phyloP scores from a whole-genome alignment of 2,113 vertebrate genomes.

The Nibea albiflora region DNA sequence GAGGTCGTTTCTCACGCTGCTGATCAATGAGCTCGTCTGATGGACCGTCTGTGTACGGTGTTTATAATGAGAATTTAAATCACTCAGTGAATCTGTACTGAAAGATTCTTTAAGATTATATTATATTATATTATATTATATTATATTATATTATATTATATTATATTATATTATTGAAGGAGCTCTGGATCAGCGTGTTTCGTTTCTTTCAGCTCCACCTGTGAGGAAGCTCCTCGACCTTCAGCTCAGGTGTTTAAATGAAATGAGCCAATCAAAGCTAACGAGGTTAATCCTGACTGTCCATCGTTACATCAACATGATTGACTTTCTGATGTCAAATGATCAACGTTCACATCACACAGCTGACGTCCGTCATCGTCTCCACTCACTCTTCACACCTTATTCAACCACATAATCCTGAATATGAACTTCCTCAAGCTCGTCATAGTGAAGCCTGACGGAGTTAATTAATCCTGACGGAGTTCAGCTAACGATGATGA shows the following conservation, averaged over 20 bases:
- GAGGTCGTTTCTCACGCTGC: slow-evolving; percentile 16
- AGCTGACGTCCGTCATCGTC: not conserved
- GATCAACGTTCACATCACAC: no score
- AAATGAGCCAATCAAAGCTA: slow-evolving; percentile 14
- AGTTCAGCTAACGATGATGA: not conserved
- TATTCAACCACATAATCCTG: no score
- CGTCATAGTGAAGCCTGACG: no score
- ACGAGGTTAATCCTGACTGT: slow-evolving; percentile 6
- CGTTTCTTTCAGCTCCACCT: not conserved
- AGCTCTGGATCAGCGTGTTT: no score
- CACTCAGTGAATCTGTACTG: no score
- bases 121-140: no score
- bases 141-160: no score
- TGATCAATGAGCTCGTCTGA: not conserved
- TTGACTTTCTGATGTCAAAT: not conserved
- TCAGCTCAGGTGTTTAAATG: slow-evolving; percentile 8
- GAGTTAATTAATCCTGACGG: not conserved
- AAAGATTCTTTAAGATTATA: not conserved
- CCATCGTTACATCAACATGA: not conserved
- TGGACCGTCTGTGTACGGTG: no score
- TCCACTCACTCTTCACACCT: not conserved
- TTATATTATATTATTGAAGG: no score
- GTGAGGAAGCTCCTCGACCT: not conserved
- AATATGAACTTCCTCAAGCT: not conserved
- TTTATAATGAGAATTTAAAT: no score